Base-by-base conservation (phyloP, 2,113 vertebrate species). In the Chloropsis cyanopogon region DNA sequence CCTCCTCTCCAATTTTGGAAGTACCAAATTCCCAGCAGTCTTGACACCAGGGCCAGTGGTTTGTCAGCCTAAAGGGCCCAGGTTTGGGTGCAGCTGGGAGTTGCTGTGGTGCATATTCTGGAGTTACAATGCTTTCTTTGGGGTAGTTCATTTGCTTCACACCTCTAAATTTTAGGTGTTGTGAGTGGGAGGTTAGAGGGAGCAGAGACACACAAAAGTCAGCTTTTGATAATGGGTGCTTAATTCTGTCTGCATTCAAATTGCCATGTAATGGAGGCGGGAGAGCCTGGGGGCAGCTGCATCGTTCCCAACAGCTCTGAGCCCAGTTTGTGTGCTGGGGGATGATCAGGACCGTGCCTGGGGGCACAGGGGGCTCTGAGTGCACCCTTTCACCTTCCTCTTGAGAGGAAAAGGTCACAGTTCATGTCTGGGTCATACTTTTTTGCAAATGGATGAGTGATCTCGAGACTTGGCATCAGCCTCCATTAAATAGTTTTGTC, bases 391-490 rank as follows among this genome's bases (percentile, higher is more conserved):
- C 72, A 82, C 91, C 69, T 84, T 92, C 65, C 77, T 57, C 65
- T 76, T 22, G 12, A 37, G 65, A 96, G 42, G 17, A 50, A 29
- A 90, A 96, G 90, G 66, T 96, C 92, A 39, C 46, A 83, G 91
- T 88, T 94, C 29, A 9, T 73, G 49, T 73, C 92, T 86, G 86
- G 82, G 68, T 78, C 35, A 11, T 68, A 5, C 19, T 39, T 80
- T 78, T 65, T 92, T 86, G 83, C 77, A 88, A 35, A n/a, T 61
- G 68, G 75, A 33, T 87, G 90, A 90, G 90, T 95, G 89, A 80
- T 57, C 19, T 31, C 24, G 54, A 85, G 69, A 79, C 46, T 96
- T 93, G 53, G 53, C 93, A 92, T 28, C 72, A 37, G 75, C 59
- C 53, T 72, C 50, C 73, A 53, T 75, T 23, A 80, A 88, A 93